phyloP scores from a whole-genome alignment of 2,113 vertebrate genomes.

The Mesocricetus auratus region DNA sequence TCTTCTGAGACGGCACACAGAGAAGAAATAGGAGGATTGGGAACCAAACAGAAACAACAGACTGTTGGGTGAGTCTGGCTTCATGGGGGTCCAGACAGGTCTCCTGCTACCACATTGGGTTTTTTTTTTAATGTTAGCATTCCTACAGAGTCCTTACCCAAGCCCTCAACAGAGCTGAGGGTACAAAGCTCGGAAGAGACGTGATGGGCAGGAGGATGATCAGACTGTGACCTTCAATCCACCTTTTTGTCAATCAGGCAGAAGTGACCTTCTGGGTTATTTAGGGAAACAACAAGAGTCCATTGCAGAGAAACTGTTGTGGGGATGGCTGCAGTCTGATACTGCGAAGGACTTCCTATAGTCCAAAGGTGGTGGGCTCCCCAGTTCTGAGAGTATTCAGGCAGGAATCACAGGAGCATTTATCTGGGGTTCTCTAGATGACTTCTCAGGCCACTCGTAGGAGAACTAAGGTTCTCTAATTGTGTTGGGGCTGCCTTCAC shows the following conservation, averaged over 20 bases:
- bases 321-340: not conserved
- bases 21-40: not conserved
- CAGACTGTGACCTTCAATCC: not conserved
- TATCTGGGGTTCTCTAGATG: not conserved
- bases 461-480: not conserved
- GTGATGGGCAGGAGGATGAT: not conserved
- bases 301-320: not conserved
- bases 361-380: not conserved
- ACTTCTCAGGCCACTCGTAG: not conserved
- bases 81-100: not conserved
- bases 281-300: not conserved
- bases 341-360: not conserved
- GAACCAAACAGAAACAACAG: not conserved
- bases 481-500: not conserved
- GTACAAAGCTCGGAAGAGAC: not conserved
- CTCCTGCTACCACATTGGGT: not conserved
- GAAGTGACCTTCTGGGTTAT: not conserved
- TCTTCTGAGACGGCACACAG: not conserved
- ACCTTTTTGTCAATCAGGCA: not conserved
- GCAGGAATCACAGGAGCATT: not conserved
- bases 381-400: not conserved
- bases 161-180: accelerated
- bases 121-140: not conserved
- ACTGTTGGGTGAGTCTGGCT: not conserved
- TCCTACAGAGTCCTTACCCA: not conserved